Evolutionary conservation across 2,888 invertebrate genomes (phyloP).

Genomic region (Pollenia amentaria): DNA sequence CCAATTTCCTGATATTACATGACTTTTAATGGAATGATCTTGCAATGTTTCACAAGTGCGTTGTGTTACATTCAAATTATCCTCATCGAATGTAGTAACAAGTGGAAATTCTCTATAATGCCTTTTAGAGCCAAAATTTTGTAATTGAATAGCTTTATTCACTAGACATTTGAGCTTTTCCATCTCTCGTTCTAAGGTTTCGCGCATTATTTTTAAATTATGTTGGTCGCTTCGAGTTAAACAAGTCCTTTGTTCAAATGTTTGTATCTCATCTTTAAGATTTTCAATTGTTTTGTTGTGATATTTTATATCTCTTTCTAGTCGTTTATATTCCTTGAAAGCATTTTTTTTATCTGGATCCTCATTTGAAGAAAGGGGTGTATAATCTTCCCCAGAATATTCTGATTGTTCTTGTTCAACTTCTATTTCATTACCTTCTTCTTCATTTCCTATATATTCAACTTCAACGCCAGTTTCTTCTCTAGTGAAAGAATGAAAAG

Average conservation of each 20-base stretch:
- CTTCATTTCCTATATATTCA: constrained; percentile 30
- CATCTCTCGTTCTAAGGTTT: constrained; percentile 82
- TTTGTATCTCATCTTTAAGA: constrained; percentile 80
- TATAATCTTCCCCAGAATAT: constrained; percentile 75
- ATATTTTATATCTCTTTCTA: constrained; percentile 81
- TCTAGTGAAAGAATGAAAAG: neutral
- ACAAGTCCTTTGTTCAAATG: constrained; percentile 78
- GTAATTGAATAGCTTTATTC: constrained; percentile 79
- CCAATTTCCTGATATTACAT: constrained; percentile 4
- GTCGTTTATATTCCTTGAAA: constrained; percentile 80
- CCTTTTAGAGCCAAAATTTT: constrained; percentile 80
- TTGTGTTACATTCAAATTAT: constrained; percentile 78
- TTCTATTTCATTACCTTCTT: constrained; percentile 74
- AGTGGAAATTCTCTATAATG: constrained; percentile 80
- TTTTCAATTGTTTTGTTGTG: constrained; percentile 81
- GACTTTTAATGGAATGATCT: constrained; percentile 7
- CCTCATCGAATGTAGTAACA: constrained; percentile 82
- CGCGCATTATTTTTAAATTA: constrained; percentile 80
- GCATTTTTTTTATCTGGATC: constrained; percentile 80
- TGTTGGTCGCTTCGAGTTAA: constrained; percentile 79
- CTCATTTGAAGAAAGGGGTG: constrained; percentile 79
- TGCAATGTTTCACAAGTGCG: constrained; percentile 61
- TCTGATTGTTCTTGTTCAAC: constrained; percentile 68
- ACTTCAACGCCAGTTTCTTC: neutral
- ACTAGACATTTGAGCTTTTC: constrained; percentile 81